These are phyloP conservation scores for Parascotia fuliginaria DNA, from an alignment of 2,888 invertebrate species.

Conservation along the genomic window DNA sequence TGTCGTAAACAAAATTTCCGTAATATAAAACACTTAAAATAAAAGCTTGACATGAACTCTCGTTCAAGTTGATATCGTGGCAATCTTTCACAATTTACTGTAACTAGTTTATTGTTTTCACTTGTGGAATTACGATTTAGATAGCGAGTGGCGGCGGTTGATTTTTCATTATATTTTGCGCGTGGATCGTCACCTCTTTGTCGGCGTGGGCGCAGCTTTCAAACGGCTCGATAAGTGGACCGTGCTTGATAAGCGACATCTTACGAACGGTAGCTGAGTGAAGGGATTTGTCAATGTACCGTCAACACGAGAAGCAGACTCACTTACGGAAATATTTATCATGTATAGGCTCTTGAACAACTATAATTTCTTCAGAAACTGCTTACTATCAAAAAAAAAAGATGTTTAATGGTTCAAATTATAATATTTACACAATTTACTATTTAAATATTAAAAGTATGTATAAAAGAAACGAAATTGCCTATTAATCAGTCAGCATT, in stretches of 20 bases:
- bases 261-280: constrained; percentile 76
- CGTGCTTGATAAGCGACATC: constrained; percentile 68
- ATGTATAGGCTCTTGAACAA: too few species aligned
- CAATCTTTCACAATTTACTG: constrained; percentile 19
- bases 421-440: constrained; percentile 6
- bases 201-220: constrained; percentile 71
- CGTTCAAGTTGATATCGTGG: constrained; percentile 40
- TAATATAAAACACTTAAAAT: constrained; percentile 51
- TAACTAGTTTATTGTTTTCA: constrained; percentile 8
- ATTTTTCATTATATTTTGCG: constrained; percentile 65
- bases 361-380: too few species aligned
- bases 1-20: constrained; percentile 61
- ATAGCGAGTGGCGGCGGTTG: constrained; percentile 32
- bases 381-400: too few species aligned
- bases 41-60: constrained; percentile 45
- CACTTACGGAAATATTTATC: constrained; percentile 35
- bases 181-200: constrained; percentile 78
- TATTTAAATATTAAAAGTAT: constrained; percentile 5
- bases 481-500: constrained; percentile 27
- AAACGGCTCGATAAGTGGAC: constrained; percentile 74
- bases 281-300: constrained; percentile 79
- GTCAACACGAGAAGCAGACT: constrained; percentile 66
- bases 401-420: background rate
- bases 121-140: constrained; percentile 36
- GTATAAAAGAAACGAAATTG: constrained; percentile 30